Evolutionary conservation across 2,797 vertebrate species (phyloP).

Genomic region (Sebastes baramenuke): DNA sequence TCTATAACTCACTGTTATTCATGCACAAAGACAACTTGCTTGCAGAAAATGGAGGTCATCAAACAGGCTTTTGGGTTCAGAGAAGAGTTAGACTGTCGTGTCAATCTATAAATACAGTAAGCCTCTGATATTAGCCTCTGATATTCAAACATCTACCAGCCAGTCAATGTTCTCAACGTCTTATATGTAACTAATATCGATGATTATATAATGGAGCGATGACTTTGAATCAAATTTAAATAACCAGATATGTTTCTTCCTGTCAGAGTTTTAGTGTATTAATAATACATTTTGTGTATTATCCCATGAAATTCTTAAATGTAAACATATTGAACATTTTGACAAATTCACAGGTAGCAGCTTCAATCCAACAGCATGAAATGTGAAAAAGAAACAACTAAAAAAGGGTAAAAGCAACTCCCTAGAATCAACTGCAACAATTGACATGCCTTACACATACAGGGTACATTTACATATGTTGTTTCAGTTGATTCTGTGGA

Average conservation of each 20-base stretch:
- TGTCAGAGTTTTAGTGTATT: background rate
- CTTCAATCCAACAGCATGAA: background rate
- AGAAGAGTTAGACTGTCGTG: background rate
- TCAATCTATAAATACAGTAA: background rate
- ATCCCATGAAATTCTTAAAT: background rate
- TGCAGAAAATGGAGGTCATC: background rate
- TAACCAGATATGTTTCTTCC: background rate
- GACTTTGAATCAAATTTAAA: background rate
- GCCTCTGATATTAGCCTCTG: background rate
- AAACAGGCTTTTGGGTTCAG: background rate
- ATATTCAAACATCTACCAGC: background rate
- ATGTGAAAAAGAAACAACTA: background rate
- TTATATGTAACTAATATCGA: background rate
- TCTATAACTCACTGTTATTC: background rate
- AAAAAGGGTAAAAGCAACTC: background rate
- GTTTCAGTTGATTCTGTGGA: background rate
- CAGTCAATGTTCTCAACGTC: background rate
- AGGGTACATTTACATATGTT: background rate
- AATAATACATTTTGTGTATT: background rate
- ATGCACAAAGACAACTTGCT: constrained; percentile 10
- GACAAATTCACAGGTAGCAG: background rate
- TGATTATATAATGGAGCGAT: background rate
- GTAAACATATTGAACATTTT: background rate
- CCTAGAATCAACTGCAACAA: background rate
- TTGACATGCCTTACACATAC: background rate